Evolutionary conservation across 2,113 vertebrate genomes (phyloP).

Genomic region (Bubalus kerabau): DNA sequence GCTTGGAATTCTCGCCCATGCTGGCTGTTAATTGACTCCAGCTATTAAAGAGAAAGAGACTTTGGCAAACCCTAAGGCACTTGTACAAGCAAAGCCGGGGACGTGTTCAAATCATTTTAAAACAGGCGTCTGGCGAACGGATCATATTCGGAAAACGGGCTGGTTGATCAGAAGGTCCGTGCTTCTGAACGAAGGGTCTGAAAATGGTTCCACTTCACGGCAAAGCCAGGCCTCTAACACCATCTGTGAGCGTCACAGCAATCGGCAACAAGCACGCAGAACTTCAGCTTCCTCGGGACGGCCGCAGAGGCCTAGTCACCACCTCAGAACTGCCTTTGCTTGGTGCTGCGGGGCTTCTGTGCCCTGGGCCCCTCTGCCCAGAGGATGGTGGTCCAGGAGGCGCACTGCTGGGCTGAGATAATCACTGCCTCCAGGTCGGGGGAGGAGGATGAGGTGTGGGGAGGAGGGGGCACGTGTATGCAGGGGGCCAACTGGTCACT

Average conservation of each 20-base stretch:
- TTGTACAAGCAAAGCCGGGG: conserved; percentile 22
- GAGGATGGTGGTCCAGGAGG: not conserved
- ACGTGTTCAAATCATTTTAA: not conserved
- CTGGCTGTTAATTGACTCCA: conserved; percentile 54
- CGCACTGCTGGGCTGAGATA: not conserved
- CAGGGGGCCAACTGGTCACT: not conserved
- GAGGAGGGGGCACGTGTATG: rapidly evolving
- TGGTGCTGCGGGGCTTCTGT: rapidly evolving
- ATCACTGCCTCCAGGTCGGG: not conserved
- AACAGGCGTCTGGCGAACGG: conserved; percentile 43
- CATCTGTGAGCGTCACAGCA: too few species aligned
- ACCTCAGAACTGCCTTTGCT: not conserved
- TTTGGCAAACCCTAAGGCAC: conserved; percentile 55
- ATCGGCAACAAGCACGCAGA: rapidly evolving
- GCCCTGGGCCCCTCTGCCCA: not conserved
- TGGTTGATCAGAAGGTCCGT: conserved; percentile 62
- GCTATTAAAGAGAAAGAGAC: conserved; percentile 36
- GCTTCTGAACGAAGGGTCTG: not conserved
- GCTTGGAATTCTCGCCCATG: conserved; percentile 43
- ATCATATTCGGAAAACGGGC: conserved; percentile 27
- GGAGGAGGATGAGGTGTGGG: not conserved
- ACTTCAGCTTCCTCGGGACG: not conserved
- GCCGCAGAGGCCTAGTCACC: rapidly evolving
- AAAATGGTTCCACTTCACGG: not conserved
- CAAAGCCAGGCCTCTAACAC: not conserved